These are phyloP conservation scores for Thyatira batis DNA, from an alignment of 2,888 invertebrate species.

Conservation along the genomic window DNA sequence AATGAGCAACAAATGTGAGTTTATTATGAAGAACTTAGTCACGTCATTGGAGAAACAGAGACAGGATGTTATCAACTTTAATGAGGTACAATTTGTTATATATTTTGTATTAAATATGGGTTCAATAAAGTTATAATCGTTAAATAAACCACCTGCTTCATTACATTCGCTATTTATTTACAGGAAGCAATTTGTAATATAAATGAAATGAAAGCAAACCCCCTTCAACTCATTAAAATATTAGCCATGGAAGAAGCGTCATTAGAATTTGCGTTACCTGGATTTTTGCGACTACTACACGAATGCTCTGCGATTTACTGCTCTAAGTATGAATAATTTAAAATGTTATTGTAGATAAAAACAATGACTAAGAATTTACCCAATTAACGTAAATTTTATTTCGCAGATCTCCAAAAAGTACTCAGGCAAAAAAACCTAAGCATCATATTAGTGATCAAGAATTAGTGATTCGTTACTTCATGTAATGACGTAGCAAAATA, in stretches of 20 bases:
- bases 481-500: slow-evolving; percentile 24
- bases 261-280: slow-evolving; percentile 58
- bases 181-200: slow-evolving; percentile 54
- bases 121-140: too few species aligned
- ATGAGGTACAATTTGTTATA: too few species aligned
- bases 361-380: slow-evolving; percentile 7
- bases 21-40: slow-evolving; percentile 52
- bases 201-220: slow-evolving; percentile 48
- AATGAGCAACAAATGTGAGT: slow-evolving; percentile 42
- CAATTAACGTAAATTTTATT: too few species aligned
- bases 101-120: too few species aligned
- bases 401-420: slow-evolving; percentile 27
- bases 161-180: slow-evolving; percentile 20
- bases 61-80: slow-evolving; percentile 41
- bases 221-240: slow-evolving; percentile 50
- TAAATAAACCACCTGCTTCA: neutral
- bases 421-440: slow-evolving; percentile 30
- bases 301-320: slow-evolving; percentile 46
- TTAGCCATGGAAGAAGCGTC: slow-evolving; percentile 57
- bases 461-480: slow-evolving; percentile 30
- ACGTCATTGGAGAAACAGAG: slow-evolving; percentile 43
- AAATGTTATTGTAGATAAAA: slow-evolving; percentile 10
- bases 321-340: slow-evolving; percentile 35
- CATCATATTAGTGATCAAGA: slow-evolving; percentile 55
- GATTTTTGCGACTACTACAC: slow-evolving; percentile 52